Evolutionary conservation across 2,888 invertebrate species (phyloP).

Genomic region (Pammene fasciana): DNA sequence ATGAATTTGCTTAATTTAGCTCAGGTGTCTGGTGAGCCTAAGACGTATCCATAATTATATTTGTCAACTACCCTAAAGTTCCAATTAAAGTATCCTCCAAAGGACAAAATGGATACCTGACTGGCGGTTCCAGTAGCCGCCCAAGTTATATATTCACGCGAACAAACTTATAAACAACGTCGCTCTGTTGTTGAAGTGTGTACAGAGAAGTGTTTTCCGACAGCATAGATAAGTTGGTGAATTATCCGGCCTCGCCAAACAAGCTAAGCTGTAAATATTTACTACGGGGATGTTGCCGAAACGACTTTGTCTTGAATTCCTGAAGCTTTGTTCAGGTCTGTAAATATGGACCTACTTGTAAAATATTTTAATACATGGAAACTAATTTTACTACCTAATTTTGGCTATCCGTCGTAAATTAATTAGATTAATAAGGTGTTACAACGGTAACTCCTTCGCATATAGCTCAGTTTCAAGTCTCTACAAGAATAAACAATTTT

Average conservation of each 20-base stretch:
- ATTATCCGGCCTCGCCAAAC: slow-evolving; percentile 18
- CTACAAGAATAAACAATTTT: too few relatives aligned
- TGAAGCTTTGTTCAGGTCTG: slow-evolving; percentile 39
- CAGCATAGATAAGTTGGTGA: slow-evolving; percentile 27
- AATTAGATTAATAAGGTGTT: too few relatives aligned
- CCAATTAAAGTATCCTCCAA: slow-evolving; percentile 13
- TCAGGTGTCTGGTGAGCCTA: too few relatives aligned
- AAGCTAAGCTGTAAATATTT: slow-evolving; percentile 42
- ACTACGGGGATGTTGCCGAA: slow-evolving; percentile 30
- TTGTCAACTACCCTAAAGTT: not conserved
- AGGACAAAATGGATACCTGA: slow-evolving; percentile 10
- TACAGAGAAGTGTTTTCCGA: not conserved
- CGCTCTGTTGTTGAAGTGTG: not conserved
- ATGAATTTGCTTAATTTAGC: too few relatives aligned
- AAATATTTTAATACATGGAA: too few relatives aligned
- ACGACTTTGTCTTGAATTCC: slow-evolving; percentile 39
- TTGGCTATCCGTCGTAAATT: too few relatives aligned
- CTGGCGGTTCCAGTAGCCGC: not conserved
- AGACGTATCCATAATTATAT: not conserved
- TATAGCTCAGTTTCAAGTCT: too few relatives aligned
- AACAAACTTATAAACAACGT: not conserved
- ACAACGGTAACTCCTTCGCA: too few relatives aligned
- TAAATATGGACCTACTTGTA: not conserved
- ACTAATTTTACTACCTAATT: too few relatives aligned
- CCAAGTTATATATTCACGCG: slow-evolving; percentile 2